Percentiles rank a stretch among this genome's conserved stretches.
These are phyloP conservation scores for Cebus imitator DNA, from an alignment of 2,113 vertebrate genomes.

Conservation along the genomic window DNA sequence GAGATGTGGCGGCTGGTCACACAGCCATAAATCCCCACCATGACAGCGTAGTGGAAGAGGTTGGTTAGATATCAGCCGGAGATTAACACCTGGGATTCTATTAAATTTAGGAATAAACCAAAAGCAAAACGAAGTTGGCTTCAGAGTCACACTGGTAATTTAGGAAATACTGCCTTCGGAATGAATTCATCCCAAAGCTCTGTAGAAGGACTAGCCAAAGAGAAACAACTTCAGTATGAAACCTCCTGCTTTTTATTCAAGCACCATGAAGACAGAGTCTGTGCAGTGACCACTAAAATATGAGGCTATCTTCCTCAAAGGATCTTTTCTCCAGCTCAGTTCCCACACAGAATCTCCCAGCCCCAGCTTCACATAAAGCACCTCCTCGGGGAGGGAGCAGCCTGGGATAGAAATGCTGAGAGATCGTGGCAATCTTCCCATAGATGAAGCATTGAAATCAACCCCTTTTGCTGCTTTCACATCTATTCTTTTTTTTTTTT, in stretches of 20 bases:
- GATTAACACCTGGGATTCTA: neutral
- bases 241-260: neutral
- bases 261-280: neutral
- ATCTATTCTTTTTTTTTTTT: neutral
- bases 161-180: neutral
- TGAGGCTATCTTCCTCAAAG: neutral
- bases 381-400: neutral
- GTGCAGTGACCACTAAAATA: neutral
- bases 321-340: neutral
- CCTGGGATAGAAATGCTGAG: neutral
- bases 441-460: neutral
- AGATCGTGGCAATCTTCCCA: neutral
- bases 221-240: neutral
- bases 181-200: neutral
- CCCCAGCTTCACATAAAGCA: rapidly evolving
- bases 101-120: neutral
- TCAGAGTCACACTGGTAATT: neutral
- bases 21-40: neutral
- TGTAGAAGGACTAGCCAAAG: neutral
- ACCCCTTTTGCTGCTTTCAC: neutral
- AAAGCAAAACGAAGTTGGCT: constrained; percentile 14
- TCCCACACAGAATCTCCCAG: neutral
- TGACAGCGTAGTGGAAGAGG: neutral
- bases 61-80: neutral
- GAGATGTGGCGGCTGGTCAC: neutral